These are phyloP conservation scores for Solenopsis fugax DNA, from an alignment of 1,140 invertebrate genomes.

Conservation along the genomic window DNA sequence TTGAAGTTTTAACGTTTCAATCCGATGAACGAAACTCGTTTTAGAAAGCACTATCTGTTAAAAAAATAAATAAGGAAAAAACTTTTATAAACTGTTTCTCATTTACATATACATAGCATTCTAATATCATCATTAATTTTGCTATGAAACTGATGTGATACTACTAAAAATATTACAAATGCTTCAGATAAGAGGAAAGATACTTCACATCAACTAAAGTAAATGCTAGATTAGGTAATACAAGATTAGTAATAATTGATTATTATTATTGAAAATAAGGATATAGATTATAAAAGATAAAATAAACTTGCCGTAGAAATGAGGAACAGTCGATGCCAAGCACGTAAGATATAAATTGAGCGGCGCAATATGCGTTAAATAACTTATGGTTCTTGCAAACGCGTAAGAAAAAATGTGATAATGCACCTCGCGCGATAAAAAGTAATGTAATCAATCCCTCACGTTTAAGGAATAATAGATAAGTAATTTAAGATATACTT, in stretches of 20 bases:
- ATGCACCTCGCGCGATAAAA: not conserved
- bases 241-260: not conserved
- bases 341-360: not conserved
- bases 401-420: constrained; percentile 18
- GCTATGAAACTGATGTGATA: too few species aligned
- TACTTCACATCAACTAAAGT: too few species aligned
- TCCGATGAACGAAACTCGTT: too few species aligned
- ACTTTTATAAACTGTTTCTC: too few species aligned
- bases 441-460: not conserved
- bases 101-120: too few species aligned
- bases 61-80: too few species aligned
- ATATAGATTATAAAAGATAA: not conserved
- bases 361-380: constrained; percentile 14
- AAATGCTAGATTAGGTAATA: too few species aligned
- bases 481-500: constrained; percentile 13
- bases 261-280: not conserved
- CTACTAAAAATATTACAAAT: too few species aligned
- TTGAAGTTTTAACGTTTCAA: too few species aligned
- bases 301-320: not conserved
- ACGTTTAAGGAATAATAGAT: not conserved
- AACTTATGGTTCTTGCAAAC: not conserved
- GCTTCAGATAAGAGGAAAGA: too few species aligned
- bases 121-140: too few species aligned
- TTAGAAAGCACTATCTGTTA: too few species aligned
- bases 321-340: not conserved